Evolutionary conservation across 2,797 vertebrate species (phyloP).

Genomic region (Malurus leucopterus): DNA sequence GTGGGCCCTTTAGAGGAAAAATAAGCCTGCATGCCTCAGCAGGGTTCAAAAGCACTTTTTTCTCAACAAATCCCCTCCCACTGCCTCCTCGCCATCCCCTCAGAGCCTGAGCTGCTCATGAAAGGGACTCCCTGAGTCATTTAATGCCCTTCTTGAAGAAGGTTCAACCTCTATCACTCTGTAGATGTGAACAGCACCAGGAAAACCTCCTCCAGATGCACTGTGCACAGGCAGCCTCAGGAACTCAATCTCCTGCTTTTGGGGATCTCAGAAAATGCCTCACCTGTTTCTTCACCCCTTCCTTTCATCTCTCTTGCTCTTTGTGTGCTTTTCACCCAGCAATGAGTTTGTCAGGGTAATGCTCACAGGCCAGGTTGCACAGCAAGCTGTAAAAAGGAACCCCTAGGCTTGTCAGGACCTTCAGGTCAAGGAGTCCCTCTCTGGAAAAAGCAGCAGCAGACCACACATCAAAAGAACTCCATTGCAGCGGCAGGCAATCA

Average conservation of each 20-base stretch:
- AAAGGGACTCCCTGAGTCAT: background rate
- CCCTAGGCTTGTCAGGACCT: background rate
- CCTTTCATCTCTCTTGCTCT: background rate
- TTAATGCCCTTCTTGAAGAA: background rate
- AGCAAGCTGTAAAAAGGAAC: background rate
- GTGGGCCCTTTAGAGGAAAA: background rate
- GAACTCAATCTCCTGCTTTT: background rate
- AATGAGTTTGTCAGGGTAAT: background rate
- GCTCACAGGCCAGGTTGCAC: background rate
- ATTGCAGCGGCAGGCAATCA: background rate
- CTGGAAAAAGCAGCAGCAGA: background rate
- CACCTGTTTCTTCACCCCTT: background rate
- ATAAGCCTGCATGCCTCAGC: background rate
- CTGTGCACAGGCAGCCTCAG: background rate
- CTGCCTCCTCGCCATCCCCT: background rate
- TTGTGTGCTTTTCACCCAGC: accelerated
- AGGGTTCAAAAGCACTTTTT: background rate
- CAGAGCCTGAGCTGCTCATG: background rate
- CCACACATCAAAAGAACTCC: background rate
- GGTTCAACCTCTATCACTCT: background rate
- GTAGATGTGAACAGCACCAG: background rate
- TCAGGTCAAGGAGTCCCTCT: background rate
- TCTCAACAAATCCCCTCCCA: background rate
- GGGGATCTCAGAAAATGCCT: background rate
- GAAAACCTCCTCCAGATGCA: background rate